phyloP scores from a whole-genome alignment of 2,113 vertebrate genomes.

The Vidua macroura region DNA sequence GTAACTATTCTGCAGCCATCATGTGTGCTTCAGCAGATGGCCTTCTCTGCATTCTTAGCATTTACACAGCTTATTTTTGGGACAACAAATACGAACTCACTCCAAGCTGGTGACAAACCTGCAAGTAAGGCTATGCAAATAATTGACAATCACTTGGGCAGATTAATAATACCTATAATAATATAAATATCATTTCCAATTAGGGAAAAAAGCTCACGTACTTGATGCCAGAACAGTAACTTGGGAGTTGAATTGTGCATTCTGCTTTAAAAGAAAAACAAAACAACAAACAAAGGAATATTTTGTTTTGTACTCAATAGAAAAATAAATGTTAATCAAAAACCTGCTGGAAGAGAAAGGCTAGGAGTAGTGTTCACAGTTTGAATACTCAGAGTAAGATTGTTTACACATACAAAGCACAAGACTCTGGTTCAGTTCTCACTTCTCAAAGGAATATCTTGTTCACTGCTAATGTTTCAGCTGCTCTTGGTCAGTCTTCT shows the following conservation, averaged over 20 bases:
- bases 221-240: not conserved
- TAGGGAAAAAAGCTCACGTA: not conserved
- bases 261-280: not conserved
- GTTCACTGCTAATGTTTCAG: not conserved
- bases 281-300: not conserved
- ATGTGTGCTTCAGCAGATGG: not conserved
- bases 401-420: not conserved
- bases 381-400: not conserved
- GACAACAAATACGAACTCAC: not conserved
- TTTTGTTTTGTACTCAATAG: not conserved
- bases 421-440: not conserved
- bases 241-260: not conserved
- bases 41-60: not conserved
- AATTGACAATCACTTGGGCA: not conserved
- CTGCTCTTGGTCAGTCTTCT: not conserved
- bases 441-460: not conserved
- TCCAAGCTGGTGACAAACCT: not conserved
- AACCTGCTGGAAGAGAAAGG: not conserved
- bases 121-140: not conserved
- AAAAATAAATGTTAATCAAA: not conserved
- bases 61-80: not conserved
- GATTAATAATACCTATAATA: not conserved
- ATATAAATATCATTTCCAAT: not conserved
- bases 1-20: not conserved
- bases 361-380: not conserved